Conservation (phyloP, 2,797 vertebrate species). For the Vultur gryphus region DNA sequence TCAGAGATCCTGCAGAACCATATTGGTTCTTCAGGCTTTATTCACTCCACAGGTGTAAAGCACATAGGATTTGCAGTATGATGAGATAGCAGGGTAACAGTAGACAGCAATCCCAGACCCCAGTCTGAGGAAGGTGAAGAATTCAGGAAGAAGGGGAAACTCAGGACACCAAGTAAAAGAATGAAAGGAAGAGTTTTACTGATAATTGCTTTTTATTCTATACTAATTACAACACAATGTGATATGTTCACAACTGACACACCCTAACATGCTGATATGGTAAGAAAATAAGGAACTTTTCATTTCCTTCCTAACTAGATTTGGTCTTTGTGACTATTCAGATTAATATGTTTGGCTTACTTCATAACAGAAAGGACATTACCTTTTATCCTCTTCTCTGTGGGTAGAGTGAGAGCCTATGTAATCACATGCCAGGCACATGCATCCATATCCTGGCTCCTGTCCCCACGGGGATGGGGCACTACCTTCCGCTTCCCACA, state of each 20-base stretch:
- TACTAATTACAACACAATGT: not conserved
- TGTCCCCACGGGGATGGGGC: accelerated
- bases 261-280: not conserved
- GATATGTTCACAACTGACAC: not conserved
- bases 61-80: not conserved
- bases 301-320: not conserved
- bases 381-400: not conserved
- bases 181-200: not conserved
- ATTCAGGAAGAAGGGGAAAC: not conserved
- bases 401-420: not conserved
- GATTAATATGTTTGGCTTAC: not conserved
- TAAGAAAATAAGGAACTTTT: not conserved
- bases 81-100: not conserved
- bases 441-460: not conserved
- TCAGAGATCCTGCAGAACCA: not conserved
- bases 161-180: not conserved
- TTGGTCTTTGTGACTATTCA: not conserved
- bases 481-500: not conserved
- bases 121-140: not conserved
- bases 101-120: not conserved
- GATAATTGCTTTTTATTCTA: not conserved
- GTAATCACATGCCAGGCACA: not conserved
- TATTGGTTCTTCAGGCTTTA: not conserved
- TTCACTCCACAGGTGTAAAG: not conserved
- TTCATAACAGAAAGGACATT: not conserved